Evolutionary conservation across 1,140 invertebrate genomes (phyloP).

Genomic region (Apolygus lucorum): DNA sequence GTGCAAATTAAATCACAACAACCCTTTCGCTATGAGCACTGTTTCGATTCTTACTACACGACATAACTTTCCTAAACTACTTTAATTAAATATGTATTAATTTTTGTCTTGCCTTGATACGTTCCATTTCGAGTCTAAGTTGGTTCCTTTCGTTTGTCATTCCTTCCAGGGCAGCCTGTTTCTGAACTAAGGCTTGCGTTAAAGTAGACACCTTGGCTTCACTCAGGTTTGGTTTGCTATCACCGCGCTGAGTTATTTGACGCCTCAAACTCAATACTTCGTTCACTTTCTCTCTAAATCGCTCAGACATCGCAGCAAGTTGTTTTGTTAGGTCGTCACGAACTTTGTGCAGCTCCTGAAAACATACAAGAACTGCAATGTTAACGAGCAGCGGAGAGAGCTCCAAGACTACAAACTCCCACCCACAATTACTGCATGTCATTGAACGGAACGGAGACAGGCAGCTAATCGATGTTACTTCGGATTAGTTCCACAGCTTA

Average conservation of each 20-base stretch:
- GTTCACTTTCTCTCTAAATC: constrained; percentile 49
- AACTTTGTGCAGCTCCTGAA: constrained; percentile 50
- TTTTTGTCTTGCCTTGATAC: constrained; percentile 51
- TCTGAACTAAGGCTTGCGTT: constrained; percentile 54
- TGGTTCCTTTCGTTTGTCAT: constrained; percentile 73
- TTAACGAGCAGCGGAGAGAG: too few species aligned
- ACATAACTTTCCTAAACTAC: too few species aligned
- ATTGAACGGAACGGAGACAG: too few species aligned
- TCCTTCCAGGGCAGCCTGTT: constrained; percentile 66
- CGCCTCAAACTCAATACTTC: constrained; percentile 53
- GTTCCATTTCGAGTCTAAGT: constrained; percentile 64
- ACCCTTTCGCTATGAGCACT: too few species aligned
- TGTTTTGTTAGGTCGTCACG: constrained; percentile 51
- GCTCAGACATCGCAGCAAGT: constrained; percentile 43
- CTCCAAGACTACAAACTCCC: too few species aligned
- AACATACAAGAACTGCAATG: constrained; percentile 25
- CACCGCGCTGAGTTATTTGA: constrained; percentile 45
- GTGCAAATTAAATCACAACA: constrained; percentile 30
- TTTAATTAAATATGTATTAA: too few species aligned
- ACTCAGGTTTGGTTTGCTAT: constrained; percentile 41
- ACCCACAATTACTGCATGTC: too few species aligned
- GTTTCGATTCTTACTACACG: too few species aligned
- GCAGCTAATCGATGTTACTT: too few species aligned
- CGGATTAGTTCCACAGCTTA: too few species aligned
- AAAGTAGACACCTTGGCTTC: constrained; percentile 27